Evolutionary conservation across 2,797 vertebrate genomes (phyloP).

Genomic region (Pempheris klunzingeri): DNA sequence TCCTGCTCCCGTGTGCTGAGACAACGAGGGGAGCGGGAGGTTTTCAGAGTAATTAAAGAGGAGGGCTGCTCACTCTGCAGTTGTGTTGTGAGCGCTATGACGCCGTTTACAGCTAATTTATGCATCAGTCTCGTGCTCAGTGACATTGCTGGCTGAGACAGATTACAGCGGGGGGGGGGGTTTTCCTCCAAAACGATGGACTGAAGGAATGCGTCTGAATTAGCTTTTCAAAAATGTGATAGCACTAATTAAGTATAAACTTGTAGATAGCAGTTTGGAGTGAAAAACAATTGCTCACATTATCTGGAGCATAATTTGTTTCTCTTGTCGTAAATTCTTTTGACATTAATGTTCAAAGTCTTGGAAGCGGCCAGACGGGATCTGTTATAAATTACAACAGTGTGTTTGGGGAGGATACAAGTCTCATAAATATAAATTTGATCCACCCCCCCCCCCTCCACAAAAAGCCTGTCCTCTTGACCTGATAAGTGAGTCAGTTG

Average conservation of each 20-base stretch:
- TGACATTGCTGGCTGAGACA: conserved; percentile 33
- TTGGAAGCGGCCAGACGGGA: conserved; percentile 75
- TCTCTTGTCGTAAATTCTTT: conserved; percentile 76
- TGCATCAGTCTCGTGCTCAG: conserved; percentile 18
- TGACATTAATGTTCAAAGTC: conserved; percentile 82
- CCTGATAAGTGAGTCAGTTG: conserved; percentile 69
- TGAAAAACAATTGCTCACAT: conserved; percentile 68
- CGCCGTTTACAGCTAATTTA: conserved; percentile 27
- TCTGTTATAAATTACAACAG: conserved; percentile 81
- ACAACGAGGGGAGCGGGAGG: conserved; percentile 28
- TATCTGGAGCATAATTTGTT: conserved; percentile 73
- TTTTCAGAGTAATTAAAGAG: conserved; percentile 32
- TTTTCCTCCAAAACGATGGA: conserved; percentile 32
- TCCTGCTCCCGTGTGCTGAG: not conserved
- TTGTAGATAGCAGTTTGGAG: conserved; percentile 64
- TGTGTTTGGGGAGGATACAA: conserved; percentile 78
- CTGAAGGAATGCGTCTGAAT: conserved; percentile 59
- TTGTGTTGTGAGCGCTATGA: conserved; percentile 5
- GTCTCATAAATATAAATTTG: conserved; percentile 77
- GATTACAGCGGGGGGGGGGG: too few relatives aligned
- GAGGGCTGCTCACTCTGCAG: conserved; percentile 3
- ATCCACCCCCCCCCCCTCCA: conserved; percentile 39
- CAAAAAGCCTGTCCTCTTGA: conserved; percentile 71
- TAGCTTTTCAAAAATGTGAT: conserved; percentile 58
- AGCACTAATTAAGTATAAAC: conserved; percentile 71